Conservation (phyloP, 2,888 invertebrate species). For the Abrostola triplasia region DNA sequence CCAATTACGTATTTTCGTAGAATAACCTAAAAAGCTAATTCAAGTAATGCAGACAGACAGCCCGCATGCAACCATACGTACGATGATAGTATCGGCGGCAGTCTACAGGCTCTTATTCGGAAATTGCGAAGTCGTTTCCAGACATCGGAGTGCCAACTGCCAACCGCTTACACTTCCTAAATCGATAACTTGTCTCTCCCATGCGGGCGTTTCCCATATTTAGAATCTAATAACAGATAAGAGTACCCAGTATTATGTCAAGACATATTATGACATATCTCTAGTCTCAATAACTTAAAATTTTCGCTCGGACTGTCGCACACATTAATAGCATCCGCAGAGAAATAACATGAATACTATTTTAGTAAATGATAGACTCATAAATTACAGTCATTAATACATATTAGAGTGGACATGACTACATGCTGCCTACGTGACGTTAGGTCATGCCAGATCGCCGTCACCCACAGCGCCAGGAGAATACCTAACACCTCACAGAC, state of each 20-base stretch:
- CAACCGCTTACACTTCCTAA: slow-evolving; percentile 35
- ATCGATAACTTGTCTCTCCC: slow-evolving; percentile 37
- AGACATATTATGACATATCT: background rate
- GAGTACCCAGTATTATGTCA: slow-evolving; percentile 13
- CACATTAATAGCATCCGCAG: slow-evolving; percentile 32
- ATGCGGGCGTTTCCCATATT: slow-evolving; percentile 14
- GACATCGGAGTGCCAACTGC: slow-evolving; percentile 7
- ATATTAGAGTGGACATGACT: slow-evolving; percentile 47
- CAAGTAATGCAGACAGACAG: slow-evolving; percentile 7
- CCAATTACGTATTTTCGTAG: background rate
- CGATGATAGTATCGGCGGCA: slow-evolving; percentile 16
- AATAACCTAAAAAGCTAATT: background rate
- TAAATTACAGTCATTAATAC: slow-evolving; percentile 46
- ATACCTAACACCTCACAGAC: slow-evolving; percentile 38
- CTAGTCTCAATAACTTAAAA: background rate
- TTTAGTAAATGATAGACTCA: slow-evolving; percentile 35
- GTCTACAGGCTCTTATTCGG: slow-evolving; percentile 12
- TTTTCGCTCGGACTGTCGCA: slow-evolving; percentile 3
- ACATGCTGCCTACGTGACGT: slow-evolving; percentile 50
- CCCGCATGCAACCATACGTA: slow-evolving; percentile 15
- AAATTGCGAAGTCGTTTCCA: slow-evolving; percentile 27
- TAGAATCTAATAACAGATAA: background rate
- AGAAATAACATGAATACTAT: slow-evolving; percentile 44
- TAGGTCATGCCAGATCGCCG: slow-evolving; percentile 52
- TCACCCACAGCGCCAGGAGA: slow-evolving; percentile 49